Evolutionary conservation across 2,113 vertebrate species (phyloP), one percentile per base, ranked within the genome.

Genomic region (Haemorhous mexicanus): DNA sequence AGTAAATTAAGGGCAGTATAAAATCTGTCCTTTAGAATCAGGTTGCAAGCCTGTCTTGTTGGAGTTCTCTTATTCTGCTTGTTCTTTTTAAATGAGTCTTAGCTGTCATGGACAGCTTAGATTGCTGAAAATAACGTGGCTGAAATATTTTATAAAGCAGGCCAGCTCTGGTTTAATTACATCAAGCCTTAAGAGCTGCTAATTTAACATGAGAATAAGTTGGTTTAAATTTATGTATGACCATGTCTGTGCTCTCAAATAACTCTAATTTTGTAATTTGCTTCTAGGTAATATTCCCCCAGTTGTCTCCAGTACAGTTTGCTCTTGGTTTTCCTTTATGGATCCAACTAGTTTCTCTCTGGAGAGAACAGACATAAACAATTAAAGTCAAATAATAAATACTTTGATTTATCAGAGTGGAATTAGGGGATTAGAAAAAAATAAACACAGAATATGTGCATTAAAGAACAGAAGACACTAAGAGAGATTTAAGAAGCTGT

Each of bases 141-240:
- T 85, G 67, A 92, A 83, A 74, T 86, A 37, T 80, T 95, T 84
- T 28, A 35, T 88, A 77, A 93, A 92, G 86, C 68, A 94, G 68
- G 47, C 55, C 47, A 47, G n/a, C 27, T 77, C 63, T 86, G 17
- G 7, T 93, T 93, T 96, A 88, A 88, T 95, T 95, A 83, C 39
- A 84, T 80, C 21, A 74, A 55, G 23, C 66, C 50, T 87, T 79
- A 53, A 64, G 53, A 91, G 47, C 55, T 55, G 39, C 39, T 84
- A 26, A 32, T 80, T 93, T 95, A 93, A 93, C 22, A 22, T 66
- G 82, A 80, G 39, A 78, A 75, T 67, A 66, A 63, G 11, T 39
- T 73, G 33, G 10, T 87, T 86, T 50, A 82, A 76, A 73, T 82
- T 32, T 90, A 86, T 90, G 58, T 66, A 23, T 55, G 46, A 80